Evolutionary conservation across 1,140 invertebrate species (phyloP).

Genomic region (Trichomalopsis sarcophagae): DNA sequence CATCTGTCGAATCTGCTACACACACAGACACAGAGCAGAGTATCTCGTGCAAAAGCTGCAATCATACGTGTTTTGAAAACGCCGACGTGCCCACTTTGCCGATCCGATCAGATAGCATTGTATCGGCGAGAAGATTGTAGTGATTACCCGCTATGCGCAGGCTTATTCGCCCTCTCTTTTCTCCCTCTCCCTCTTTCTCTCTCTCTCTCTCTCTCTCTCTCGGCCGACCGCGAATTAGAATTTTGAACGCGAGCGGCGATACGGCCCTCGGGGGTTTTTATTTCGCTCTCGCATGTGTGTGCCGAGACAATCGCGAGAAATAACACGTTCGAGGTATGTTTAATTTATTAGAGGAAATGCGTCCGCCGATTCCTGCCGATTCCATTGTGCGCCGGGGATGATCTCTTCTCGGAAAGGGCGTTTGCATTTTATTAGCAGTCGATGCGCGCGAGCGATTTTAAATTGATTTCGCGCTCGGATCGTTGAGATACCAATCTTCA

Average conservation of each 20-base stretch:
- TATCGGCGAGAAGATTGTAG: constrained; percentile 71
- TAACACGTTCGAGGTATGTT: constrained; percentile 39
- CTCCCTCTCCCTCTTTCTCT: background rate
- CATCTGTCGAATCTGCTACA: constrained; percentile 62
- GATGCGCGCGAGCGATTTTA: background rate
- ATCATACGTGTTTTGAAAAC: constrained; percentile 66
- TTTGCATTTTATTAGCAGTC: constrained; percentile 19
- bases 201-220: constrained; percentile 1
- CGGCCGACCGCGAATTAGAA: constrained; percentile 66
- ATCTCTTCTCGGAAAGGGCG: constrained; percentile 19
- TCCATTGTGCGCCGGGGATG: background rate
- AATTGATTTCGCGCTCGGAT: background rate
- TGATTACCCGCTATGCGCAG: constrained; percentile 62
- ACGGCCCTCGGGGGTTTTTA: constrained; percentile 10
- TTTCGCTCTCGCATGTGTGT: background rate
- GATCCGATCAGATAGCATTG: constrained; percentile 69
- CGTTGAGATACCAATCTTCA: background rate
- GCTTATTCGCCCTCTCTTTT: background rate
- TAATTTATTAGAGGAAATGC: constrained; percentile 47
- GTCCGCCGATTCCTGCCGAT: constrained; percentile 26
- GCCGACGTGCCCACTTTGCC: constrained; percentile 64
- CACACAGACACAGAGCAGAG: background rate
- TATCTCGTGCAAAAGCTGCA: constrained; percentile 57
- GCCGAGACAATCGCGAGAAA: constrained; percentile 47
- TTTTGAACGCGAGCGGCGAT: constrained; percentile 58